Evolutionary conservation across 2,888 invertebrate species (phyloP).

Genomic region (Eupithecia subumbrata): DNA sequence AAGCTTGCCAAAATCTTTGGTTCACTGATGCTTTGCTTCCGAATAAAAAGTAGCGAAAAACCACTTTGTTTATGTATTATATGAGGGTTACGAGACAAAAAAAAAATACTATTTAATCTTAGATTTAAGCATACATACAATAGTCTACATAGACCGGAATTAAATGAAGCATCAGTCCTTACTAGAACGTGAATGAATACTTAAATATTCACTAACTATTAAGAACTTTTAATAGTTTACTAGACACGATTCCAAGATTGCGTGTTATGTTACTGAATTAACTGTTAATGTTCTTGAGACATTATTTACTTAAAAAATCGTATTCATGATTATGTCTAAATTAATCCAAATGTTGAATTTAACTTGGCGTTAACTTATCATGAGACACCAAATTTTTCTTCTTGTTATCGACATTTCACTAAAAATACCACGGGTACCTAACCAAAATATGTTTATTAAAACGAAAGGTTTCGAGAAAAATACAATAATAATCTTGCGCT

Average conservation of each 20-base stretch:
- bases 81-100: not conserved
- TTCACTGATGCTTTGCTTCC: not conserved
- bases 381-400: not conserved
- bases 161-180: not conserved
- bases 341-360: not conserved
- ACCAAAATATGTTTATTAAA: not conserved
- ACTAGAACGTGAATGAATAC: conserved; percentile 8
- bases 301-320: not conserved
- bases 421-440: not conserved
- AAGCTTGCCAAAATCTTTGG: not conserved
- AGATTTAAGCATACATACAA: not conserved
- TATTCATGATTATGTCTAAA: not conserved
- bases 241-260: conserved; percentile 10
- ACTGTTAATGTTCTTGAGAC: not conserved
- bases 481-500: conserved; percentile 52
- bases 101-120: not conserved
- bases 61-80: not conserved
- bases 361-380: not conserved
- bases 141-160: not conserved
- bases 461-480: conserved; percentile 30
- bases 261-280: not conserved
- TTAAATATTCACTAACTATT: conserved; percentile 1
- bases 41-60: not conserved
- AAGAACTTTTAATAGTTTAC: not conserved
- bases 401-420: not conserved